These are phyloP conservation scores for Orestias chungarensis DNA, from an alignment of 2,797 vertebrate species.

Conservation along the genomic window DNA sequence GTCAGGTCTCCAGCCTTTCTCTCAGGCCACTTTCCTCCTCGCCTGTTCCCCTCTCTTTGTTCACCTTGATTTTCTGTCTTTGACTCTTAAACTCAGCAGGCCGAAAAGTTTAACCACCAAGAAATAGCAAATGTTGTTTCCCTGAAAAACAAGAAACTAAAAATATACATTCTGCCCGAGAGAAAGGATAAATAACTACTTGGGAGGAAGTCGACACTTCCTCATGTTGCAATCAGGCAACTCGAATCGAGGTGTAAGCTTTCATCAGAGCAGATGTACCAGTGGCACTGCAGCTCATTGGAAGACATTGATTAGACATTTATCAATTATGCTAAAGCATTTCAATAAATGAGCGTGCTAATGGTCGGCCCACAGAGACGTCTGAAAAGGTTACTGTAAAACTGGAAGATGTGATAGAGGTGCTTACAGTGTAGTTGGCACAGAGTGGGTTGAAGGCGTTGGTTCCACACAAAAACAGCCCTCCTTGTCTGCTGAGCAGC, in stretches of 20 bases:
- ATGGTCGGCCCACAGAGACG: slow-evolving; percentile 1
- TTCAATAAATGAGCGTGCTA: background rate
- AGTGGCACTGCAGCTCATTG: slow-evolving; percentile 26
- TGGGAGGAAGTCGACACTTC: slow-evolving; percentile 36
- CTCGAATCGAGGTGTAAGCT: slow-evolving; percentile 41
- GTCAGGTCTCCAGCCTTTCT: slow-evolving; percentile 21
- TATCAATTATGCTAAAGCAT: slow-evolving; percentile 14
- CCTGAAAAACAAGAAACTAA: slow-evolving; percentile 39
- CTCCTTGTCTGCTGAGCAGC: slow-evolving; percentile 85
- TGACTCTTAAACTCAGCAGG: slow-evolving; percentile 58
- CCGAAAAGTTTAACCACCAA: slow-evolving; percentile 58
- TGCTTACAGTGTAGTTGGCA: slow-evolving; percentile 94
- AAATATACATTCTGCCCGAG: slow-evolving; percentile 46
- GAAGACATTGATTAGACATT: slow-evolving; percentile 13
- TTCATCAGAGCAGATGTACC: slow-evolving; percentile 31
- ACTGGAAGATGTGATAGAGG: background rate
- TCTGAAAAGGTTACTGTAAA: background rate
- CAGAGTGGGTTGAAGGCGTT: slow-evolving; percentile 96
- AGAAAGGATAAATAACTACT: slow-evolving; percentile 51
- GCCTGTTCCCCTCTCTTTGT: slow-evolving; percentile 30
- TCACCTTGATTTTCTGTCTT: slow-evolving; percentile 59
- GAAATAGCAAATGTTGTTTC: slow-evolving; percentile 59
- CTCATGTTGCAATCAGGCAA: slow-evolving; percentile 36
- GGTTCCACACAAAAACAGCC: slow-evolving; percentile 92
- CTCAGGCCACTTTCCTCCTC: slow-evolving; percentile 25